These are phyloP conservation scores for Cerastis leucographa DNA, from an alignment of 2,888 invertebrate genomes.

Conservation along the genomic window DNA sequence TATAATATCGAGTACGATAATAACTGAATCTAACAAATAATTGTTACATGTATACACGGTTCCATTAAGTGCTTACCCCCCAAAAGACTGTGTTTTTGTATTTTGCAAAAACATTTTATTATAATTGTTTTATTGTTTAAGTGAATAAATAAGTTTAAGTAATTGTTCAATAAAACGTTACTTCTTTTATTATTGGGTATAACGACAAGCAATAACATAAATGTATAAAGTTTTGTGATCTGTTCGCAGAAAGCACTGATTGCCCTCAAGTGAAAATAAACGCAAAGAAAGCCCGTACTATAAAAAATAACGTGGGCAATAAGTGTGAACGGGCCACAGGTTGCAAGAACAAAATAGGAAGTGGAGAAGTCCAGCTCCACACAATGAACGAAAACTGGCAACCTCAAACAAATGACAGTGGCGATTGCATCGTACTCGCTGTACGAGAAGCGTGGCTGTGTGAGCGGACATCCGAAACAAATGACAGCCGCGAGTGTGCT, in stretches of 20 bases:
- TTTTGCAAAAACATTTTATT: too few species aligned
- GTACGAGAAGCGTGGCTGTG: neutral
- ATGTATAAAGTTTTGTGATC: slow-evolving; percentile 17
- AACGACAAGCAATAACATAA: too few species aligned
- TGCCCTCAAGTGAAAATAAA: slow-evolving; percentile 11
- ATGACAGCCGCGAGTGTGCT: neutral
- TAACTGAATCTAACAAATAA: too few species aligned
- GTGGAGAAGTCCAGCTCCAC: neutral
- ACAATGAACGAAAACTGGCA: neutral
- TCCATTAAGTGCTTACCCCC: too few species aligned
- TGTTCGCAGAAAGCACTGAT: neutral
- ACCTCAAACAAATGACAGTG: neutral
- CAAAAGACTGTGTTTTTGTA: too few species aligned
- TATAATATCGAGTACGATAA: too few species aligned
- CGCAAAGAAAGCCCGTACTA: slow-evolving; percentile 12
- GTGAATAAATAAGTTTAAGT: too few species aligned
- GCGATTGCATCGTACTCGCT: neutral
- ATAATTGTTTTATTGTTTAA: too few species aligned
- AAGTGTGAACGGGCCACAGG: slow-evolving; percentile 42
- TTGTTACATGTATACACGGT: too few species aligned
- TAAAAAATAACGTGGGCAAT: slow-evolving; percentile 36
- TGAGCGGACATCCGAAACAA: neutral
- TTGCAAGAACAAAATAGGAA: neutral
- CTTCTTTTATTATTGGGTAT: too few species aligned
- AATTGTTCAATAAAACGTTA: too few species aligned